Base-by-base conservation (phyloP, 2,113 vertebrate species). In the Ciconia boyciana region DNA sequence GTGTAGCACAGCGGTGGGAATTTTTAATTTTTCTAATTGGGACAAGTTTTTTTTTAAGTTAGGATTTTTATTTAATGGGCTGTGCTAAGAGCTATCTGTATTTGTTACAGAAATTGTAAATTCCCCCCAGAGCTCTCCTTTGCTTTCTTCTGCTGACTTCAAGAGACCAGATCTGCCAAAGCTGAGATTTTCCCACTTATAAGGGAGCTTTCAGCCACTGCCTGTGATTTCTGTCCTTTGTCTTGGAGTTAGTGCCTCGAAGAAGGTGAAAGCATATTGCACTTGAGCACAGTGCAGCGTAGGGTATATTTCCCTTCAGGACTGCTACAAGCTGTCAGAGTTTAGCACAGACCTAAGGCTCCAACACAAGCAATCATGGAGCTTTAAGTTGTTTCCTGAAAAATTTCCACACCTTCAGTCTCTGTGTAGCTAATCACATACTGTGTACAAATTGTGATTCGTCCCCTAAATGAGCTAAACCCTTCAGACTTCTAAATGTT, bases 1-100 rank as follows among this genome's bases (percentile, higher is more conserved):
- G 1, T 4, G 6, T 13, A 34, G 9, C 22, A 20, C 0, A 2
- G 19, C 13, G 24, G 32, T 16, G 41, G 17, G 26, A 39, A 31
- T 31, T 76, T 58, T 31, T 54, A 71, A 22, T 76, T 49, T 94
- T 83, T 61, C 43, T 52, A 25, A 24, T 2, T 62, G 26, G 48
- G 48, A 49, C 2, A 12, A 5, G 24, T 32, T 32, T 78, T 39
- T 39, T 39, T 87, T 11, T 48, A 19, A 17, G 4, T 76, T 39
- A 17, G 25, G 20, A 5, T 69, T 92, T 79, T 58, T 49, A 34
- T 65, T 52, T 28, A 34, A 5, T 39, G 7, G 15, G 15, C 25
- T 7, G 10, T 21, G 19, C 72, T 66, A 10, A 66, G 32, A 66
- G 34, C 11, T 43, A 3, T 54, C 46, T 66, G 6, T 13, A 2